Conservation (phyloP, 2,797 vertebrate genomes). For the Trematomus bernacchii region DNA sequence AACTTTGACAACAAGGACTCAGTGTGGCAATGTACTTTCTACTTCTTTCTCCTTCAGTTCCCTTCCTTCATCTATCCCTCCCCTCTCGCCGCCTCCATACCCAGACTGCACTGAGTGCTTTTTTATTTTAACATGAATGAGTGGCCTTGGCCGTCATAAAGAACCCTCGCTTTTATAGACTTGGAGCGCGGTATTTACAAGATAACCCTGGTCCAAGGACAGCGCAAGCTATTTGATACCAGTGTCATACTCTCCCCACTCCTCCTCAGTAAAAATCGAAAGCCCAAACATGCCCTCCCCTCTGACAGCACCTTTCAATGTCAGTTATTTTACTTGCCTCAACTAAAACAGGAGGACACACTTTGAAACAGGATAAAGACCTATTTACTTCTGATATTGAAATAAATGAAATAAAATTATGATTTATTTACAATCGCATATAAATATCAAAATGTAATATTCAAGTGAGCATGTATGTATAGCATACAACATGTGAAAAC, state of each 20-base stretch:
- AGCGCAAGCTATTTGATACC: slow-evolving; percentile 75
- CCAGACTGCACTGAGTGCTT: slow-evolving; percentile 76
- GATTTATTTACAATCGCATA: neutral
- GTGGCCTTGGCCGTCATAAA: slow-evolving; percentile 80
- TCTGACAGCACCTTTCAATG: slow-evolving; percentile 65
- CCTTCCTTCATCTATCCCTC: slow-evolving; percentile 52
- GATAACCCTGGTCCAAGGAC: slow-evolving; percentile 83
- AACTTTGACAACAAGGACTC: slow-evolving; percentile 57
- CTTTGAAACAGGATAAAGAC: slow-evolving; percentile 29
- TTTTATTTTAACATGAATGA: slow-evolving; percentile 82
- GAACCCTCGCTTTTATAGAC: slow-evolving; percentile 82
- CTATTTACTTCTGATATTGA: neutral
- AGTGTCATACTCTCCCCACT: slow-evolving; percentile 72
- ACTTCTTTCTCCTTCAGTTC: slow-evolving; percentile 49
- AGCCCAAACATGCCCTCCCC: slow-evolving; percentile 66
- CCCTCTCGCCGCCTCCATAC: slow-evolving; percentile 43
- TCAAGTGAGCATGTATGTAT: neutral
- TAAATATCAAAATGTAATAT: neutral
- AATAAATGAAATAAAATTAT: slow-evolving; percentile 14
- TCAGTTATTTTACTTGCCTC: slow-evolving; percentile 60
- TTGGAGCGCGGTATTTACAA: slow-evolving; percentile 82
- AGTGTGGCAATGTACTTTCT: slow-evolving; percentile 31
- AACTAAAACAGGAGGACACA: slow-evolving; percentile 38
- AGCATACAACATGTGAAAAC: neutral
- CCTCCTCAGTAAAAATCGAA: slow-evolving; percentile 71